Evolutionary conservation across 1,140 invertebrate species (phyloP).

Genomic region (Diorhabda elongata): DNA sequence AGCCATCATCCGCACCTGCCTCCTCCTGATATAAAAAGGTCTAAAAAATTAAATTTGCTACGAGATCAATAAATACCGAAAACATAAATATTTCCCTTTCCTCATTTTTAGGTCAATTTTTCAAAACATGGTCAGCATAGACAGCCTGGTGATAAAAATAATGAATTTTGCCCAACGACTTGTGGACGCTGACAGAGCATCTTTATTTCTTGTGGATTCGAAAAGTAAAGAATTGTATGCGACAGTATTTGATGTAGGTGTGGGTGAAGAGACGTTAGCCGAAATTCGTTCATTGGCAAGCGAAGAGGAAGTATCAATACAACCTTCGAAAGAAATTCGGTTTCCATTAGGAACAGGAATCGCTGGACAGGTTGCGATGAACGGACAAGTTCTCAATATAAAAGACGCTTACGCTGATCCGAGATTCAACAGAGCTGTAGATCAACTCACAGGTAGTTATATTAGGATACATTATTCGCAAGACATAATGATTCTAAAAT

Average conservation of each 20-base stretch:
- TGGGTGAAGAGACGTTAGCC: conserved; percentile 31
- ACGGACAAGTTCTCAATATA: conserved; percentile 74
- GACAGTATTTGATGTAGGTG: conserved; percentile 73
- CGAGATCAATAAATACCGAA: neutral
- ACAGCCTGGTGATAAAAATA: conserved; percentile 76
- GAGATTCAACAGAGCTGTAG: conserved; percentile 74
- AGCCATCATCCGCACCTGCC: too few relatives aligned
- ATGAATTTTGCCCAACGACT: conserved; percentile 77
- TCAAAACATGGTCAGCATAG: conserved; percentile 82
- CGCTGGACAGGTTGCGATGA: conserved; percentile 64
- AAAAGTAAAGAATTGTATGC: conserved; percentile 73
- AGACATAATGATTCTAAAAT: neutral
- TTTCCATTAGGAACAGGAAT: conserved; percentile 58
- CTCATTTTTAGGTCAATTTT: conserved; percentile 57
- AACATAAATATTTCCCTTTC: neutral
- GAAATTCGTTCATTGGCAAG: conserved; percentile 1
- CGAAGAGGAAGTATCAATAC: conserved; percentile 39
- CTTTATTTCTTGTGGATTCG: conserved; percentile 70
- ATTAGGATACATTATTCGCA: neutral
- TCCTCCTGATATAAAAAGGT: too few relatives aligned
- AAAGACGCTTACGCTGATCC: conserved; percentile 73
- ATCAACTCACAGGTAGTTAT: conserved; percentile 62
- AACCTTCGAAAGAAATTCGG: conserved; percentile 49
- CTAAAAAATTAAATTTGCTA: too few relatives aligned
- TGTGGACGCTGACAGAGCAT: conserved; percentile 76